These are phyloP conservation scores for Patella vulgata DNA, from an alignment of 1,140 invertebrate genomes.

Conservation along the genomic window DNA sequence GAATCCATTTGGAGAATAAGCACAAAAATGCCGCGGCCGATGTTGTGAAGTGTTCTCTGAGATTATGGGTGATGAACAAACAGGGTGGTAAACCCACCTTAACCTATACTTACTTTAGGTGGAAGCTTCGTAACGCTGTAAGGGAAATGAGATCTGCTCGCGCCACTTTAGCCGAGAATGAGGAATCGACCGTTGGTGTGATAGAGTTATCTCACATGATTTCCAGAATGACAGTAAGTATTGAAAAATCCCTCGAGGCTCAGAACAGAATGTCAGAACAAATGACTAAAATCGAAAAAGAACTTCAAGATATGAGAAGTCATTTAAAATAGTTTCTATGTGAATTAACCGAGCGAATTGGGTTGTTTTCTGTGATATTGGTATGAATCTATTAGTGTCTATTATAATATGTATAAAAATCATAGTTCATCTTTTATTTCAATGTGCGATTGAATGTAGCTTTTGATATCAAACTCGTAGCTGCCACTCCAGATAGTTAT, in stretches of 20 bases:
- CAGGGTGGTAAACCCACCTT: not conserved
- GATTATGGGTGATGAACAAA: conserved; percentile 34
- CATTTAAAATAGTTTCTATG: too few species aligned
- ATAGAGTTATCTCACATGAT: conserved; percentile 6
- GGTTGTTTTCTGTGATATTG: too few species aligned
- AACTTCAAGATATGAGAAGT: not conserved
- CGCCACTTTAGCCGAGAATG: conserved; percentile 1
- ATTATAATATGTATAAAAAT: too few species aligned
- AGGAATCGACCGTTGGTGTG: conserved; percentile 5
- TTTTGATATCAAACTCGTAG: too few species aligned
- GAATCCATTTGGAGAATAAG: conserved; percentile 43
- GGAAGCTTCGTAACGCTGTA: conserved; percentile 13
- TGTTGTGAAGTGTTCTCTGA: conserved; percentile 44
- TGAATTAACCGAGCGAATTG: too few species aligned
- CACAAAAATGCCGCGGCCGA: conserved; percentile 46
- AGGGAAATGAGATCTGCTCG: conserved; percentile 1
- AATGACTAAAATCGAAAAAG: not conserved
- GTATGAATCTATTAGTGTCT: too few species aligned
- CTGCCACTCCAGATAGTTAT: too few species aligned
- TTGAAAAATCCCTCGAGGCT: not conserved
- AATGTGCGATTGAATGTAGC: too few species aligned
- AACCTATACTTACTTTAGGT: not conserved
- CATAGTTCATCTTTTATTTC: too few species aligned
- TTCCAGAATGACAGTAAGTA: not conserved
- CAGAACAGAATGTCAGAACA: not conserved